A percentile compares a stretch with the other conserved stretches of the same genome.
phyloP scores from a whole-genome alignment of 2,888 invertebrate genomes.

The Mesopsocus fuscifrons region DNA sequence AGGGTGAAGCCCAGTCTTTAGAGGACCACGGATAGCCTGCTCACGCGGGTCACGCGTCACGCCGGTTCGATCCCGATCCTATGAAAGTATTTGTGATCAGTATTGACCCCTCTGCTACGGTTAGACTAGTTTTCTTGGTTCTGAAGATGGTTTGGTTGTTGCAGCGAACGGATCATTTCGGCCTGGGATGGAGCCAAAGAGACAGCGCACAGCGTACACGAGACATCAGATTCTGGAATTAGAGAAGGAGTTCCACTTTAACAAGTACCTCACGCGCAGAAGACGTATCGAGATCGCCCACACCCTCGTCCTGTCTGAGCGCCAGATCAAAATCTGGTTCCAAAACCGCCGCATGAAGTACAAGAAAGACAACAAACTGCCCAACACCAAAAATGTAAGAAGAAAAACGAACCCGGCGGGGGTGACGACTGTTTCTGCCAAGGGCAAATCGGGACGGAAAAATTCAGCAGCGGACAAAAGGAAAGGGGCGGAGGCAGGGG shows the following conservation, averaged over 20 bases:
- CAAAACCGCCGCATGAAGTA: conserved; percentile 71
- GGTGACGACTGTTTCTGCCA: conserved; percentile 34
- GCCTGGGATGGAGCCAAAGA: conserved; percentile 87
- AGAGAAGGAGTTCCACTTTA: conserved; percentile 96
- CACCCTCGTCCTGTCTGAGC: conserved; percentile 76
- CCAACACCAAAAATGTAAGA: conserved; percentile 61
- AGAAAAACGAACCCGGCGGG: conserved; percentile 60
- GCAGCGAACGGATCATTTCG: conserved; percentile 73
- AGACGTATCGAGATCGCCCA: conserved; percentile 95
- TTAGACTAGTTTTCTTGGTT: no score
- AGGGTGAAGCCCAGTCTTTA: no score
- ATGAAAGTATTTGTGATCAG: no score
- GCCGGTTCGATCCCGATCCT: no score
- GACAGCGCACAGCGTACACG: conserved; percentile 93
- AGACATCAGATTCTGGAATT: conserved; percentile 94
- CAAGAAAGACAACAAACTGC: conserved; percentile 76
- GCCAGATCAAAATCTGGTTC: conserved; percentile 83
- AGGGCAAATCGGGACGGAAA: conserved; percentile 28
- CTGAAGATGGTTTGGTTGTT: no score
- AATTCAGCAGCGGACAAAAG: conserved; percentile 14
- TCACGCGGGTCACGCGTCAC: no score
- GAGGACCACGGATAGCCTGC: no score
- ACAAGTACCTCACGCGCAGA: conserved; percentile 85
- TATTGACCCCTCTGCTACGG: no score
- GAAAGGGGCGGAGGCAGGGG: conserved; percentile 12